Evolutionary conservation across 2,888 invertebrate species (phyloP).

Genomic region (Hybos culiciformis): DNA sequence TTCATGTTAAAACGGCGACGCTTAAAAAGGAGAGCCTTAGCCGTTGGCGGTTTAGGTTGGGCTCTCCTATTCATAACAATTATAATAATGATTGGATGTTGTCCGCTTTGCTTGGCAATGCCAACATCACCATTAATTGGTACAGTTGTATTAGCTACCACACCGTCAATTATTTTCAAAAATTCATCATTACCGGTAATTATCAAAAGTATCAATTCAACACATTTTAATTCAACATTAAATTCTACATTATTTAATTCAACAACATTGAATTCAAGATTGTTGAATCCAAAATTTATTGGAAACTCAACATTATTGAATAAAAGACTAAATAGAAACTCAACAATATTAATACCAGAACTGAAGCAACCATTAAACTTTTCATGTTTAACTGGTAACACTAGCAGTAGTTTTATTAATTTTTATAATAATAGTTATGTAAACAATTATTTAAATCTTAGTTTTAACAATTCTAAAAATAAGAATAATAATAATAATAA

Average conservation of each 20-base stretch:
- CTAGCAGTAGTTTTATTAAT: not conserved
- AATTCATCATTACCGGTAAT: not conserved
- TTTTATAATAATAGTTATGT: not conserved
- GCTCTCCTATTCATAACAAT: slow-evolving; percentile 32
- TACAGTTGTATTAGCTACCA: not conserved
- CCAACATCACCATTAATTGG: slow-evolving; percentile 19
- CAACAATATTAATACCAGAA: not conserved
- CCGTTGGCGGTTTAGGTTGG: slow-evolving; percentile 33
- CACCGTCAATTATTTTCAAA: not conserved
- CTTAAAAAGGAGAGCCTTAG: slow-evolving; percentile 36
- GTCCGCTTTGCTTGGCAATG: slow-evolving; percentile 31
- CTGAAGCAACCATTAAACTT: not conserved
- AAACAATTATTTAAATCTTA: slow-evolving; percentile 2
- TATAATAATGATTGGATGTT: slow-evolving; percentile 29
- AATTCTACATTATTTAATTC: not conserved
- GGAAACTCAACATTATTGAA: not conserved
- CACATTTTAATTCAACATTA: not conserved
- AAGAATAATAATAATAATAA: slow-evolving; percentile 12
- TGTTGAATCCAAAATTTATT: not conserved
- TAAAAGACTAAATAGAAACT: not conserved
- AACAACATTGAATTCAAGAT: not conserved
- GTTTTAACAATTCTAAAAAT: slow-evolving; percentile 11
- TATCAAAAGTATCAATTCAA: not conserved
- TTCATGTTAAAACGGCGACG: slow-evolving; percentile 34
- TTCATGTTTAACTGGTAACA: not conserved